Conservation (phyloP, 1,140 invertebrate species). For the Calosoma granatense region DNA sequence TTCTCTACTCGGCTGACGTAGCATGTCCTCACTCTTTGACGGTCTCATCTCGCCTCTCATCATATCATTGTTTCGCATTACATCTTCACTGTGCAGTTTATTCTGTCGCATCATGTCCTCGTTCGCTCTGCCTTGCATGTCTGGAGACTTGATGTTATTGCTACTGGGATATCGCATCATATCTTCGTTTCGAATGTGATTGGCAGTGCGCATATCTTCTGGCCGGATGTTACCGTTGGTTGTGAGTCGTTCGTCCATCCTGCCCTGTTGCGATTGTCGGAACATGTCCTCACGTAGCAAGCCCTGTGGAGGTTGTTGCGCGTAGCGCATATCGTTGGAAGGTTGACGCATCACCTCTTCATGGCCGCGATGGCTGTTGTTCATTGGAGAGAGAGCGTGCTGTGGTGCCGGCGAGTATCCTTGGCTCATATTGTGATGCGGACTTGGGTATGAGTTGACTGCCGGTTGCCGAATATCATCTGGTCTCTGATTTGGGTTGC, state of each 20-base stretch:
- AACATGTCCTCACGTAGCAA: slow-evolving; percentile 17
- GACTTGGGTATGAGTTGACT: slow-evolving; percentile 1
- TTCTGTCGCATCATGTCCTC: slow-evolving; percentile 23
- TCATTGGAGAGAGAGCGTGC: neutral
- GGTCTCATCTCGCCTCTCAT: slow-evolving; percentile 23
- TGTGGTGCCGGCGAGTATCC: neutral
- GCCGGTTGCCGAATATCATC: neutral
- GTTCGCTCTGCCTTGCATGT: slow-evolving; percentile 21
- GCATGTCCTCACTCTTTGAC: slow-evolving; percentile 30
- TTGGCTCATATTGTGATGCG: neutral
- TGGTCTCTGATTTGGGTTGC: neutral
- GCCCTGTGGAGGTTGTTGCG: slow-evolving; percentile 9
- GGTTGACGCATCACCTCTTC: neutral
- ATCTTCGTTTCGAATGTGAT: slow-evolving; percentile 21
- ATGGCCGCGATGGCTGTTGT: neutral
- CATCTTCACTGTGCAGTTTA: neutral
- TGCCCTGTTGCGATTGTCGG: slow-evolving; percentile 10
- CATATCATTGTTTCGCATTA: neutral
- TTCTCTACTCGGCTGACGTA: slow-evolving; percentile 20
- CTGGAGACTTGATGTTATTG: slow-evolving; percentile 25
- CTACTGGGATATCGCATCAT: slow-evolving; percentile 28
- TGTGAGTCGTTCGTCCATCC: slow-evolving; percentile 1
- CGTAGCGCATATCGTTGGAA: slow-evolving; percentile 9
- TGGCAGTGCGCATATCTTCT: neutral
- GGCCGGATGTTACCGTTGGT: neutral